These are phyloP conservation scores for Morone saxatilis DNA, from an alignment of 2,113 vertebrate genomes.

Conservation along the genomic window DNA sequence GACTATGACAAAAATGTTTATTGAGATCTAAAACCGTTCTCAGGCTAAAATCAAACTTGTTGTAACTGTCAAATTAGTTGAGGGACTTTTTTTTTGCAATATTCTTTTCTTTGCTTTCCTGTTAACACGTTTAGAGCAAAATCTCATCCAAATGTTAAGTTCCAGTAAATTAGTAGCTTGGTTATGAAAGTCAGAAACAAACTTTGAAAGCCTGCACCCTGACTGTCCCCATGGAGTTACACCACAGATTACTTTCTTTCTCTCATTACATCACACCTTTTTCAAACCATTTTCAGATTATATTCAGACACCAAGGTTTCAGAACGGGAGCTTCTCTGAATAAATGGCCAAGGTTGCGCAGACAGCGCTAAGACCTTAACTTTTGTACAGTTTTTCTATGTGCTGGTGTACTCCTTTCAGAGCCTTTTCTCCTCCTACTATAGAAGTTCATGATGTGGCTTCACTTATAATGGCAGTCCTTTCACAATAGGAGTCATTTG, in stretches of 20 bases:
- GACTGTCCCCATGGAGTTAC: background rate
- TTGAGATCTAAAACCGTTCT: background rate
- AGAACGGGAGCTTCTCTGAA: constrained; percentile 26
- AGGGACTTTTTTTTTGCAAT: background rate
- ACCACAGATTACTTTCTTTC: background rate
- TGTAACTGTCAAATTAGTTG: background rate
- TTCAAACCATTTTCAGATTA: constrained; percentile 36
- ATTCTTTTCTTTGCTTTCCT: background rate
- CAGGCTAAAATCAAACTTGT: constrained; percentile 7
- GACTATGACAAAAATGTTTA: background rate
- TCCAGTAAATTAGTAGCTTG: background rate
- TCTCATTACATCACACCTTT: constrained; percentile 19
- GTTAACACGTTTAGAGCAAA: too few relatives aligned
- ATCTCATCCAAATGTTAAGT: too few relatives aligned
- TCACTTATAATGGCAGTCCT: constrained; percentile 44
- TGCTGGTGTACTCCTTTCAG: constrained; percentile 48
- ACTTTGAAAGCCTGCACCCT: constrained; percentile 20
- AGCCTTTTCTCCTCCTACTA: constrained; percentile 25
- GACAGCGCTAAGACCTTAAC: constrained; percentile 41
- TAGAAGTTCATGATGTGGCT: constrained; percentile 45
- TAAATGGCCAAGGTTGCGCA: constrained; percentile 54
- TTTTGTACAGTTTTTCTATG: constrained; percentile 43
- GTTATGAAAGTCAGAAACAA: constrained; percentile 26
- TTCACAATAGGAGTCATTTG: constrained; percentile 32
- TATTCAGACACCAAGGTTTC: constrained; percentile 30